A percentile compares a stretch with the other conserved stretches of the same genome.
phyloP scores from a whole-genome alignment of 2,797 vertebrate species.

The Myotis daubentonii region DNA sequence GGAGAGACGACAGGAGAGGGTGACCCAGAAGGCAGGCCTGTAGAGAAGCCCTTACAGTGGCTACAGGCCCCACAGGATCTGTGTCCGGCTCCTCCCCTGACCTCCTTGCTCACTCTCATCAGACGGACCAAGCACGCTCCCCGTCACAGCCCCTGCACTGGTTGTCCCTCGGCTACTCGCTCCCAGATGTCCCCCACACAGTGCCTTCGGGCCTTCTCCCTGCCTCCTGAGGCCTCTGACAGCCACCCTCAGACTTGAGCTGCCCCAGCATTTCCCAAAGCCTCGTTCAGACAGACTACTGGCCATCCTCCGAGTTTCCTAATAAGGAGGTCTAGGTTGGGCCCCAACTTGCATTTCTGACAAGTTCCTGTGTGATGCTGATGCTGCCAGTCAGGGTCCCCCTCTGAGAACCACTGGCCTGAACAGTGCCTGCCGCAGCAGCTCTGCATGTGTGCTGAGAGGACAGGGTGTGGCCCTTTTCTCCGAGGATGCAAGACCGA shows the following conservation, averaged over 20 bases:
- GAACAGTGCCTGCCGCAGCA: rapidly evolving
- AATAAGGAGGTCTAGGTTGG: neutral
- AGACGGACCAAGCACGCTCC: too few species aligned
- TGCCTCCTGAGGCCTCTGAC: neutral
- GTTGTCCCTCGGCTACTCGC: rapidly evolving
- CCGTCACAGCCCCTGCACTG: neutral
- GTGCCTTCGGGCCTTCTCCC: neutral
- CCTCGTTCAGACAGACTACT: too few species aligned
- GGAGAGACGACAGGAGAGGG: too few species aligned
- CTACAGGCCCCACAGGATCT: rapidly evolving
- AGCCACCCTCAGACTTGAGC: neutral
- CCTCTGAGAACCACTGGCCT: neutral
- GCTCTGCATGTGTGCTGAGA: too few species aligned
- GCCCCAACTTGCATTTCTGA: neutral
- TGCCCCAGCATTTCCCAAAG: rapidly evolving
- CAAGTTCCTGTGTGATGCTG: neutral
- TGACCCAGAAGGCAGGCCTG: neutral
- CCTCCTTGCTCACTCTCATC: neutral
- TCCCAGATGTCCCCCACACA: neutral
- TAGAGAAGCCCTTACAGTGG: neutral
- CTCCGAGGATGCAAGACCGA: too few species aligned
- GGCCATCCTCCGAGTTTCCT: neutral
- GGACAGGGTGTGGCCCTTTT: neutral
- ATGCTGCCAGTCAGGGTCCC: neutral
- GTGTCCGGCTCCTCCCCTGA: neutral